Conservation (phyloP, 2,797 vertebrate species). For the Galagoides demidoff region DNA sequence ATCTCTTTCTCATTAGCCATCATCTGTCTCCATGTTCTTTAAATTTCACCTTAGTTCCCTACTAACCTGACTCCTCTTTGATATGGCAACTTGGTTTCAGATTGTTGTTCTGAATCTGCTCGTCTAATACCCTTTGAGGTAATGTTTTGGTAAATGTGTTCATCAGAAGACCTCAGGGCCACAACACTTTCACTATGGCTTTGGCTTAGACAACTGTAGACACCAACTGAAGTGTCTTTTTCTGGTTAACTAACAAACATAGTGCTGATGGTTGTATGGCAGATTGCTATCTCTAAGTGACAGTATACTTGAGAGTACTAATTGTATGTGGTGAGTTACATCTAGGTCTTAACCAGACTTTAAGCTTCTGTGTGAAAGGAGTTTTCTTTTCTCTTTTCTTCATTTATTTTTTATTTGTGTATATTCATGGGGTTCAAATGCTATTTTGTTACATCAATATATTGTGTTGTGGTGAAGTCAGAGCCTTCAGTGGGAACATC, state of each 20-base stretch:
- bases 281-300: background rate
- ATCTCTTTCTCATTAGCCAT: constrained; percentile 18
- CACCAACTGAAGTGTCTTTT: background rate
- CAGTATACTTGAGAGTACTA: background rate
- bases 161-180: background rate
- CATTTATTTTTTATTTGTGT: too few relatives aligned
- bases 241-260: background rate
- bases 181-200: background rate
- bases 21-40: constrained; percentile 6
- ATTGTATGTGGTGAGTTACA: background rate
- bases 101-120: background rate
- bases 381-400: background rate
- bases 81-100: constrained; percentile 20
- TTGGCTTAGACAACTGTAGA: background rate
- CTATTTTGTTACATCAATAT: too few relatives aligned
- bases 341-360: background rate
- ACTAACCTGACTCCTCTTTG: background rate
- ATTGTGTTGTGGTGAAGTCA: too few relatives aligned
- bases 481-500: too few relatives aligned
- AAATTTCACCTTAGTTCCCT: background rate
- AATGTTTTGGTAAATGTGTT: background rate
- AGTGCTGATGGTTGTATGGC: background rate
- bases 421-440: too few relatives aligned
- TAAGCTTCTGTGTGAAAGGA: background rate
- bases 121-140: background rate